Base-by-base conservation (phyloP, 2,797 vertebrate genomes). In the Acanthopagrus latus region DNA sequence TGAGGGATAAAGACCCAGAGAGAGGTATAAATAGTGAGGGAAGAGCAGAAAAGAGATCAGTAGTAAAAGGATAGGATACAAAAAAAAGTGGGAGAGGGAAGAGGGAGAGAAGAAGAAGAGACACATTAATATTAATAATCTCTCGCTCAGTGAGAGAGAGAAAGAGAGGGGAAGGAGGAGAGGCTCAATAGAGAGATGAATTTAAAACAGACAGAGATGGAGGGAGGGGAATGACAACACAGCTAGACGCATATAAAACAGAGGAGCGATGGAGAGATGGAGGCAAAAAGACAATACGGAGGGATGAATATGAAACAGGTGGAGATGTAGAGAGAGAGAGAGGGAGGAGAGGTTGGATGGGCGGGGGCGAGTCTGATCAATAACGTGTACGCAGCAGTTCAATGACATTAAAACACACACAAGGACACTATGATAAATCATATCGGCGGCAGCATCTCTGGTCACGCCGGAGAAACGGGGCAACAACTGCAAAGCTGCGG, bases 121-220 rank as follows among this genome's bases (percentile, higher is more conserved):
- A 84, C 75, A 81, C 77, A 92, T 92, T 91, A 90, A 93, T 93
- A 94, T 93, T 91, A 91, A 94, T 91, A 88, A 90, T 89, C 63
- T 86, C 87, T 90, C 43, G n/a, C 81, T 78, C 79, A 78, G 84
- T 72, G 78, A 88, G 83, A 87, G 88, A 88, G 74, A 85, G n/a
- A n/a, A 73, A 75, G 57, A 75, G 77, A 52, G 74, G 71, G 76
- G 76, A 46, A 59, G 72, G 64, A 41, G 64, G 64, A 69, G 59
- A 71, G 81, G 64, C 88, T 89, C 82, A 84, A 91, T 84, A 81
- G 86, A 89, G 88, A 89, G 87, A 88, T 85, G 83, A 87, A 91
- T 89, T 86, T 91, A 91, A 88, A 91, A 68, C 75, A 92, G 89
- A 85, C 76, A 82, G 86, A 87, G 90, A 90, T 81, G 66, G 84